Evolutionary conservation across 2,888 invertebrate species (phyloP), one percentile per base, ranked within the genome.

Genomic region (Germaria angustata): DNA sequence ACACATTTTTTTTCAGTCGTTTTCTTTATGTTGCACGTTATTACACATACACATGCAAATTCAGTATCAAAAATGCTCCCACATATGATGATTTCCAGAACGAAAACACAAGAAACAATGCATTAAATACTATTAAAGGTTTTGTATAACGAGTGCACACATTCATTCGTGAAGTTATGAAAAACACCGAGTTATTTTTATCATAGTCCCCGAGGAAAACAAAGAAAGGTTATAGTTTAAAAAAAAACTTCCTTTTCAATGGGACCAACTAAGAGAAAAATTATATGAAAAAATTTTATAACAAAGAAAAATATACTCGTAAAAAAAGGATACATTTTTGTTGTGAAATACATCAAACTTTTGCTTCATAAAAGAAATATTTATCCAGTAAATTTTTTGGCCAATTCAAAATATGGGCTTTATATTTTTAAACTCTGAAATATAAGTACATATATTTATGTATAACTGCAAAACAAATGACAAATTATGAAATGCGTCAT

Each of bases 1-100:
- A 71, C 69, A 82, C 75, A 71, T 22, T 57, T 36, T 6, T 63
- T 73, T 44, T n/a, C 49, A 15, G 28, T 28, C 28, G 28, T 15
- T 53, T 20, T 11, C 7, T 15, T 57, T 34, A 32, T 51, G 15
- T 13, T 81, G 85, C 84, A 85, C 79, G 82, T 51, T 53, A 59
- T 44, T 41, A 22, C 55, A 22, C 34, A 68, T 20, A 65, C 41
- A 55, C 53, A 73, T 61, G 66, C 44, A 72, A 44, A 28, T 68
- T 55, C 51, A 66, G 28, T 39, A 39, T 34, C 41, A 55, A 68
- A 63, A 57, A 66, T 44, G 44, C 78, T 71, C 41, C 49, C 82
- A 79, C 36, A 68, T 59, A 17, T 51, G n/a, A 9, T n/a, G 24
- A 3, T 55, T 36, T 46, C 28, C 24, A 22, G 20, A 39, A 34